Conservation (phyloP, 2,888 invertebrate species). For the Papilio elwesi region DNA sequence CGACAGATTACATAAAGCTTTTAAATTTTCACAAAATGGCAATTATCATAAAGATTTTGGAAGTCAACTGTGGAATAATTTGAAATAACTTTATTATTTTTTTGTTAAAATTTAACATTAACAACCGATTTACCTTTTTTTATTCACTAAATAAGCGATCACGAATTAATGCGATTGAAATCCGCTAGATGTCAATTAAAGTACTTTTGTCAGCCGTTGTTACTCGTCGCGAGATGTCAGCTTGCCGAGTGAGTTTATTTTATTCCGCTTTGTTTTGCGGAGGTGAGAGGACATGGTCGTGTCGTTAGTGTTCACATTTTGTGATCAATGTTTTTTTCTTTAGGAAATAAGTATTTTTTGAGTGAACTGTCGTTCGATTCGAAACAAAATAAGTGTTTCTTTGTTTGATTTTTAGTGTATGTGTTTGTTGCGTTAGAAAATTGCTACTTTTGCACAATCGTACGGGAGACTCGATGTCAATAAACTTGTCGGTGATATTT, state of each 20-base stretch:
- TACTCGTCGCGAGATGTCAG: constrained; percentile 62
- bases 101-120: background rate
- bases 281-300: constrained; percentile 73
- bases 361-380: constrained; percentile 66
- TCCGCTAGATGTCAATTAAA: constrained; percentile 61
- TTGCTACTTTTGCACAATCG: constrained; percentile 73
- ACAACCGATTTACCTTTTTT: background rate
- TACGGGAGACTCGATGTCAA: constrained; percentile 80
- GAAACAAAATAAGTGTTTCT: constrained; percentile 62
- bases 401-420: constrained; percentile 62
- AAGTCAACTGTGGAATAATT: background rate
- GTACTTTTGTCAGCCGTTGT: constrained; percentile 53
- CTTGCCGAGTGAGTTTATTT: constrained; percentile 47
- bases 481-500: constrained; percentile 83
- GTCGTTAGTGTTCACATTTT: constrained; percentile 56
- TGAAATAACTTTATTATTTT: background rate
- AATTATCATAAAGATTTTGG: background rate
- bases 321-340: constrained; percentile 80
- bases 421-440: constrained; percentile 62
- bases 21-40: background rate
- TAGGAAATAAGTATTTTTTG: constrained; percentile 65
- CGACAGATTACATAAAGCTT: constrained; percentile 8
- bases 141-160: background rate
- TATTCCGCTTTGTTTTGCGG: constrained; percentile 84
- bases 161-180: constrained; percentile 32